Base-by-base conservation (phyloP, 2,888 invertebrate genomes). In the Ormyrus pomaceus region DNA sequence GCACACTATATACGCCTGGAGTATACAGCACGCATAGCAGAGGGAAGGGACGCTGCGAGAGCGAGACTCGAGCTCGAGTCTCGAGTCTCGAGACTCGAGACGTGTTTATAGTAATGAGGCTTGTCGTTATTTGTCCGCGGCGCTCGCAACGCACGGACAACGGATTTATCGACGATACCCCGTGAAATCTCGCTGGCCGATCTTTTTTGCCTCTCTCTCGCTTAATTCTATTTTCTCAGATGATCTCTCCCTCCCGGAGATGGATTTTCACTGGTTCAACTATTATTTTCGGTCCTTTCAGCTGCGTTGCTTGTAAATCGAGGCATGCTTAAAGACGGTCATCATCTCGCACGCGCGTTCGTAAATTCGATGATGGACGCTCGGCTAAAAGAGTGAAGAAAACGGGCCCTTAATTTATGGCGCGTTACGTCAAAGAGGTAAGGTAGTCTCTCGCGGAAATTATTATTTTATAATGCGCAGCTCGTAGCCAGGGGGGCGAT, bases 21-120 rank as follows among this genome's bases (percentile, higher is more conserved):
- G 34, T 34, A 34, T 34, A 34, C 3, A 34, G 53, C 62, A 59
- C 56, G 65, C 72, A 10, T 64, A 65, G 58, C 13, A 48, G 48
- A 65, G 65, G 34, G 64, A 48, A 64, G 46, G 48, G 50, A n/a
- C 8, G 59, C n/a, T 79, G 78, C 70, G 64, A 79, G 77, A 72
- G 73, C 65, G 70, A 77, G 77, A 19, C 19, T 19, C 72, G 78
- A 80, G 11, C 58, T 53, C 53, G 83, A 82, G 82, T 83, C 88
- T 87, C 87, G 87, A 86, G 87, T 1, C 19, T 19, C 19, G 19
- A 85, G 86, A 84, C 83, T 84, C 73, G 80, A 86, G 89, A 88
- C 89, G 88, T 88, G 88, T 88, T 89, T 89, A 89, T 89, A 89
- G 89, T 89, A 89, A 89, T 89, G 89, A 89, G 89, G 88, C 89